Base-by-base conservation (phyloP, 2,797 vertebrate species). In the Takifugu ocellatus region DNA sequence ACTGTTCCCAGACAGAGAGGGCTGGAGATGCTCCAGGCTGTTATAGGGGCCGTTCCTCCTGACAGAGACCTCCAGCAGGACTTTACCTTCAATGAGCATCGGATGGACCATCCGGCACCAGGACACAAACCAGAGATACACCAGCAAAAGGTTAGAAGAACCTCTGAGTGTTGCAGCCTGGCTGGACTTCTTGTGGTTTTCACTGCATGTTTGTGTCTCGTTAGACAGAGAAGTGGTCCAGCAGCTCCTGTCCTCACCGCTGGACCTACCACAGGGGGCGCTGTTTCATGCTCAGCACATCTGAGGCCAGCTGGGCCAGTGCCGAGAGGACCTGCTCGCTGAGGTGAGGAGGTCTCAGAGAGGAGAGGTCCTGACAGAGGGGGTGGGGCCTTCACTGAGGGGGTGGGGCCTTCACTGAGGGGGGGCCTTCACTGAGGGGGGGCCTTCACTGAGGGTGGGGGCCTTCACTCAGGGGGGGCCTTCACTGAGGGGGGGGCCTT, bases 231-330 rank as follows among this genome's bases (percentile, higher is more conserved):
- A 84, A 56, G 50, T 59, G 67, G 0, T 53, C 62, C 5, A 77
- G 78, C 51, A 84, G 78, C 51, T 76, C 44, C 26, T 89, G 87
- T 81, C 82, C 84, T 2, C 51, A 3, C 0, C 84, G 85, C 2
- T 91, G 85, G 87, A 86, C 74, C 6, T 61, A 75, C 66, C 83
- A 87, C 83, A 79, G 79, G 75, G 87, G 87, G 51, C 66, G 63
- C 14, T 91, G 84, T 6, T 81, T 89, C 77, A 62, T 84, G 24
- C 51, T 88, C 62, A 78, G 88, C 57, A 51, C 75, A 1, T 83
- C 73, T 46, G 68, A 84, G 52, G 81, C 83, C 29, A 43, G 78
- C 71, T 91, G 87, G 90, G 82, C 78, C 45, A 91, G 80, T 0
- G 71, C 90, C 4, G 79, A 90, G 71, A 78, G 79, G 1, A 59